Evolutionary conservation across 2,888 invertebrate genomes (phyloP).

Genomic region (Ceraclea dissimilis): DNA sequence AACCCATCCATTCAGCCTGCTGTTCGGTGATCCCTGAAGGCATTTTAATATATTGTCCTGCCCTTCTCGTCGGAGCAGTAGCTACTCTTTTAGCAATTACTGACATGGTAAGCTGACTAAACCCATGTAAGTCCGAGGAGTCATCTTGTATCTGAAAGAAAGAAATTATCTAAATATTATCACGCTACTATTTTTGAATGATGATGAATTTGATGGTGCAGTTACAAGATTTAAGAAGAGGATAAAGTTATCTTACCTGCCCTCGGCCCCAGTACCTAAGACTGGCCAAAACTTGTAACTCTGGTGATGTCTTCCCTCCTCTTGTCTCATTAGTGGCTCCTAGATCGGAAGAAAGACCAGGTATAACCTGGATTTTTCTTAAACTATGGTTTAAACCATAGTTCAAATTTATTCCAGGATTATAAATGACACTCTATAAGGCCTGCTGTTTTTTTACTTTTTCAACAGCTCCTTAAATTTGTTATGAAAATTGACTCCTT

Average conservation of each 20-base stretch:
- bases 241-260: not conserved
- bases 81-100: conserved; percentile 3
- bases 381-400: not conserved
- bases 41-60: conserved; percentile 3
- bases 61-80: not conserved
- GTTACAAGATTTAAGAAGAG: too few species aligned
- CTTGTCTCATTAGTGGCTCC: not conserved
- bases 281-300: conserved; percentile 15
- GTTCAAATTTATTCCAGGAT: not conserved
- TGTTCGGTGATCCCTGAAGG: not conserved
- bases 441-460: too few species aligned
- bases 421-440: not conserved
- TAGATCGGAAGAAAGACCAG: not conserved
- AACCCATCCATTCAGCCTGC: conserved; percentile 7
- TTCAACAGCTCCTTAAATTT: too few species aligned
- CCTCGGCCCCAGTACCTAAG: conserved; percentile 8
- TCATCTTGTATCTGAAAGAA: conserved; percentile 9
- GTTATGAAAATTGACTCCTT: too few species aligned
- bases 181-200: too few species aligned
- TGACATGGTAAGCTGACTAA: conserved; percentile 6
- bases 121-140: conserved; percentile 6
- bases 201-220: too few species aligned
- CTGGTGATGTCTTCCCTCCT: conserved; percentile 13
- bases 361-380: not conserved
- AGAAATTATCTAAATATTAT: too few species aligned